A percentile compares a stretch with the other conserved stretches of the same genome.
These are phyloP conservation scores for Tetrao urogallus DNA, from an alignment of 2,113 vertebrate genomes.

Conservation along the genomic window DNA sequence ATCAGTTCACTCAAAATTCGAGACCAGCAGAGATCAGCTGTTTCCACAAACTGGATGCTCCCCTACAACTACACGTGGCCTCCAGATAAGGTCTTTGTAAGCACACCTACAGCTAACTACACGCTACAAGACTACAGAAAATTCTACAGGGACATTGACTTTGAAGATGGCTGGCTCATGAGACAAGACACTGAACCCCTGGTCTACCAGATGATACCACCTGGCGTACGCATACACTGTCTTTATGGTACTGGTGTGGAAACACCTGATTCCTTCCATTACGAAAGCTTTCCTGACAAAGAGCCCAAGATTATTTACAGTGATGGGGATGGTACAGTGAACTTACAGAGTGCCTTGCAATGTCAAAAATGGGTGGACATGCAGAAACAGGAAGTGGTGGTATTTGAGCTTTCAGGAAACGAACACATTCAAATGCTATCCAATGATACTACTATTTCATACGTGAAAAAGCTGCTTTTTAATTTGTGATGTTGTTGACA, in stretches of 20 bases:
- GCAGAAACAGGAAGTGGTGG: constrained; percentile 83
- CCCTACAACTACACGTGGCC: constrained; percentile 92
- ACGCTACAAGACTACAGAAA: constrained; percentile 85
- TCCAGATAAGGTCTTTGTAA: constrained; percentile 85
- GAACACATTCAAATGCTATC: constrained; percentile 94
- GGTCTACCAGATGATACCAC: constrained; percentile 78
- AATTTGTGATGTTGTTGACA: constrained; percentile 64
- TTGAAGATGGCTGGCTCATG: constrained; percentile 93
- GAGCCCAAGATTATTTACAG: constrained; percentile 87
- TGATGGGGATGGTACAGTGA: constrained; percentile 94
- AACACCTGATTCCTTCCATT: constrained; percentile 86
- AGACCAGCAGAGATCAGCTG: constrained; percentile 91
- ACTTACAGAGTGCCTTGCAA: constrained; percentile 86
- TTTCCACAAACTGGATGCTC: constrained; percentile 93
- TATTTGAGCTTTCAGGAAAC: constrained; percentile 84
- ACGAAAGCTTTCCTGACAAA: constrained; percentile 88
- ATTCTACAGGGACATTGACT: constrained; percentile 89
- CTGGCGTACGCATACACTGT: constrained; percentile 89
- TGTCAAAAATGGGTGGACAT: constrained; percentile 84
- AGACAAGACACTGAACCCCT: constrained; percentile 88
- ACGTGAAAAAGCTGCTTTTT: constrained; percentile 89
- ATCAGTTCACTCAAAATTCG: constrained; percentile 93
- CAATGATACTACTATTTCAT: constrained; percentile 86
- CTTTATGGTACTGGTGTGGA: constrained; percentile 87
- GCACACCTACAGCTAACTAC: constrained; percentile 90